Percentiles rank a stretch among this genome's conserved stretches.
phyloP scores from a whole-genome alignment of 2,797 vertebrate species.

The Pagetopsis macropterus region DNA sequence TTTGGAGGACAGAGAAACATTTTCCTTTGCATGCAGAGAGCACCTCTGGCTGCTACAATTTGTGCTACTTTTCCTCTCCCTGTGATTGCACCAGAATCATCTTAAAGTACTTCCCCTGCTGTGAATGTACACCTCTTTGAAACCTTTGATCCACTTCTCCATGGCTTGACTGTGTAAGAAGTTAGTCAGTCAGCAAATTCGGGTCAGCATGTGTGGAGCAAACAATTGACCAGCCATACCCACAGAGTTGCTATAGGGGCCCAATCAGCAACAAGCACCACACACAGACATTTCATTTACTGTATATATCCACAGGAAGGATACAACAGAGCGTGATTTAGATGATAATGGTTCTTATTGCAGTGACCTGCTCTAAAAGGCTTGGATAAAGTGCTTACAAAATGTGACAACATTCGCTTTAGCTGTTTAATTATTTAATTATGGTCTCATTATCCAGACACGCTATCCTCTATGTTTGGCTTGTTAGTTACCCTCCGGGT shows the following conservation, averaged over 20 bases:
- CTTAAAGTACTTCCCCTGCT: slow-evolving; percentile 27
- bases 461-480: slow-evolving; percentile 19
- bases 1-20: too few relatives aligned
- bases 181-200: slow-evolving; percentile 53
- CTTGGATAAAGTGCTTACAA: slow-evolving; percentile 7
- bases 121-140: slow-evolving; percentile 22
- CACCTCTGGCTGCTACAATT: neutral
- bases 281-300: slow-evolving; percentile 5
- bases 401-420: slow-evolving; percentile 21
- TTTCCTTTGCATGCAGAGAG: neutral
- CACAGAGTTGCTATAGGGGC: slow-evolving; percentile 36
- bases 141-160: slow-evolving; percentile 47
- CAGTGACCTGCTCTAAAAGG: slow-evolving; percentile 8
- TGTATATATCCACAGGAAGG: neutral
- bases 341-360: neutral
- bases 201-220: slow-evolving; percentile 52
- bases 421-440: slow-evolving; percentile 36
- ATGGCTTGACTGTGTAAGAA: slow-evolving; percentile 28
- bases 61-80: neutral
- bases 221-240: slow-evolving; percentile 59
- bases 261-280: slow-evolving; percentile 47
- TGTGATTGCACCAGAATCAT: slow-evolving; percentile 21
- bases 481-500: slow-evolving; percentile 36
- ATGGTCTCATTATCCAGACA: slow-evolving; percentile 41
- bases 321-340: neutral